Base-by-base conservation (phyloP, 2,888 invertebrate genomes). In the Dugesia japonica region DNA sequence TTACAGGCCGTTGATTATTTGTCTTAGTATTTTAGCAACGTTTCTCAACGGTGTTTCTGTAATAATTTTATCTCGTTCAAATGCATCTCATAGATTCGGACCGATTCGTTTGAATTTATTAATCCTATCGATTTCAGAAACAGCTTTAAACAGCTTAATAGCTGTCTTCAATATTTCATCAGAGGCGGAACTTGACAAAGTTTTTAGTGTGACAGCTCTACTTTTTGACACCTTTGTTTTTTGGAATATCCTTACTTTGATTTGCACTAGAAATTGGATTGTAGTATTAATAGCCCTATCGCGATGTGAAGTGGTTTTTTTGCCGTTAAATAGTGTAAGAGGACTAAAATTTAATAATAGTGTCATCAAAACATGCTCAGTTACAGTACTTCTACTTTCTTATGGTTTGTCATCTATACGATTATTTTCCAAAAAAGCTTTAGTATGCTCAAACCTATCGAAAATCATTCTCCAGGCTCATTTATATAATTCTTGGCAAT, bases 211-310 rank as follows among this genome's bases (percentile, higher is more conserved):
- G 26, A 42, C 75, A 1, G 26, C n/a, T 26, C 23, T 75, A 26
- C 13, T 75, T 1, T 75, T 56, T 42, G 56, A 26, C 4, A 26
- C 42, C 1, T 42, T 75, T 26, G 26, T 75, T 17, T 42, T 75
- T 20, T 75, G 75, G 75, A 75, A 75, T 71, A 75, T 75, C 31
- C 23, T 56, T 23, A 71, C 75, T 1, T 28, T 75, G 15, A 75
- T 75, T 71, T 75, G 75, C 26, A 56, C 75, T n/a, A 42, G 75
- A 26, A 75, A 75, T 75, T 75, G 75, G 75, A 31, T 75, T 71
- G 75, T 75, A 28, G 75, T 71, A n/a, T 28, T 75, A 56, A 75
- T 75, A 4, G 42, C 75, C 17, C 28, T 75, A 20, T 75, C 75
- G 1, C 56, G 75, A 7, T 75, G 75, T 26, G 75, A 75, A 28